Conservation (phyloP, 2,888 invertebrate genomes). For the Malachius bipustulatus region DNA sequence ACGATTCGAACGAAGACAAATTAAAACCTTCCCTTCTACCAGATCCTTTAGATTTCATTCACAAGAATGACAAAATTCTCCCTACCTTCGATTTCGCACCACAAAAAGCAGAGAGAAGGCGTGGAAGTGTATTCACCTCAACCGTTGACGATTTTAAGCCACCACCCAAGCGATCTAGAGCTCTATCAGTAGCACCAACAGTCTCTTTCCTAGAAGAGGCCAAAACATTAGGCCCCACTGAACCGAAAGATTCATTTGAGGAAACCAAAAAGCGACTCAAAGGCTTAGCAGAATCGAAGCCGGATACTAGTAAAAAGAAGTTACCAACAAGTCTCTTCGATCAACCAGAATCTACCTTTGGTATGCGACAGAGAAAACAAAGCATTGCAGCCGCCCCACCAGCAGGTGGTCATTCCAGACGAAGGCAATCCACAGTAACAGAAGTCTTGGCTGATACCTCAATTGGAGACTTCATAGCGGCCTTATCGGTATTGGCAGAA, state of each 20-base stretch:
- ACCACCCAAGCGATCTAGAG: not conserved
- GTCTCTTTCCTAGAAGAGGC: no score
- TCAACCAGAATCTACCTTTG: not conserved
- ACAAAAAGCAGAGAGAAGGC: conserved; percentile 22
- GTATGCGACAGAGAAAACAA: not conserved
- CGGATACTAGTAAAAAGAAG: no score
- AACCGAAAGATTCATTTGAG: no score
- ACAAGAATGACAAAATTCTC: conserved; percentile 21
- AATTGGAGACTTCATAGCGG: conserved; percentile 68
- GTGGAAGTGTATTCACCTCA: conserved; percentile 14
- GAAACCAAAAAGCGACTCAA: no score
- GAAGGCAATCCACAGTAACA: no score
- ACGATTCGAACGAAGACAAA: no score
- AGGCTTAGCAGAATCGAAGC: no score
- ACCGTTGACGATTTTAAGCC: not conserved
- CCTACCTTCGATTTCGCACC: no score
- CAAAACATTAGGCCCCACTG: no score
- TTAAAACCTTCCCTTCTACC: no score
- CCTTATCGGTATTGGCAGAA: conserved; percentile 51
- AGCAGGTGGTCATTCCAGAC: conserved; percentile 1
- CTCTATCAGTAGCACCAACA: not conserved
- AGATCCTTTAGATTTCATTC: no score
- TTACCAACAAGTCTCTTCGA: no score
- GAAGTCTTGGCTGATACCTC: conserved; percentile 73
- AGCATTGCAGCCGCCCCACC: not conserved